These are phyloP conservation scores for Chelonus formosanus DNA, from an alignment of 2,888 invertebrate species.

Conservation along the genomic window DNA sequence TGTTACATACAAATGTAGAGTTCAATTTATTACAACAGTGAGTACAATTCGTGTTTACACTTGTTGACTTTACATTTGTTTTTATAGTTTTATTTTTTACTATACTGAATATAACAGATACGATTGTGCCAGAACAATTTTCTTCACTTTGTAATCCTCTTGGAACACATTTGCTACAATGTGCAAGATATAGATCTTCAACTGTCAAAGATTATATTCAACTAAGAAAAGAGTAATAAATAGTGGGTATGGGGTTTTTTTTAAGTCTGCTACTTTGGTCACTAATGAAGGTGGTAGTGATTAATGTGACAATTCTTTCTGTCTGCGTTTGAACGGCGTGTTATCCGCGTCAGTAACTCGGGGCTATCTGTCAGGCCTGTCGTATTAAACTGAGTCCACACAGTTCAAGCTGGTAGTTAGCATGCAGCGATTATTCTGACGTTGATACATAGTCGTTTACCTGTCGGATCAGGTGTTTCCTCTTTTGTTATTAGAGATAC, in stretches of 20 bases:
- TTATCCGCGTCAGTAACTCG: constrained; percentile 23
- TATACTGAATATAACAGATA: not conserved
- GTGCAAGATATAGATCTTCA: too few species aligned
- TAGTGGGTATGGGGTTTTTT: not conserved
- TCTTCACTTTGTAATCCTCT: not conserved
- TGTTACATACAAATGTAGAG: not conserved
- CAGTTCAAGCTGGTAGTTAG: constrained; percentile 43
- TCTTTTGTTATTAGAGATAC: constrained; percentile 12
- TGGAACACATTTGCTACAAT: not conserved
- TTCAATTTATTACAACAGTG: constrained; percentile 1
- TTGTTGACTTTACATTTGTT: constrained; percentile 17
- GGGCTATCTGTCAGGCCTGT: constrained; percentile 42
- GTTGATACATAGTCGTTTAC: constrained; percentile 45
- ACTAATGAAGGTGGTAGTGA: constrained; percentile 30
- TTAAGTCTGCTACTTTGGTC: constrained; percentile 15
- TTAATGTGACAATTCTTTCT: constrained; percentile 31
- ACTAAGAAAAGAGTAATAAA: too few species aligned
- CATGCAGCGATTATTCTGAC: constrained; percentile 42
- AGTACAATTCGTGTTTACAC: constrained; percentile 11
- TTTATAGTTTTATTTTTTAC: constrained; percentile 3
- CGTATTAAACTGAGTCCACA: constrained; percentile 44
- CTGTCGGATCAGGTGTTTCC: constrained; percentile 40
- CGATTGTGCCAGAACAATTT: constrained; percentile 13
- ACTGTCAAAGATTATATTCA: too few species aligned
- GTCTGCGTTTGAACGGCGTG: constrained; percentile 15